Base-by-base conservation (phyloP, 2,888 invertebrate genomes). In the Caenorhabditis sp. region DNA sequence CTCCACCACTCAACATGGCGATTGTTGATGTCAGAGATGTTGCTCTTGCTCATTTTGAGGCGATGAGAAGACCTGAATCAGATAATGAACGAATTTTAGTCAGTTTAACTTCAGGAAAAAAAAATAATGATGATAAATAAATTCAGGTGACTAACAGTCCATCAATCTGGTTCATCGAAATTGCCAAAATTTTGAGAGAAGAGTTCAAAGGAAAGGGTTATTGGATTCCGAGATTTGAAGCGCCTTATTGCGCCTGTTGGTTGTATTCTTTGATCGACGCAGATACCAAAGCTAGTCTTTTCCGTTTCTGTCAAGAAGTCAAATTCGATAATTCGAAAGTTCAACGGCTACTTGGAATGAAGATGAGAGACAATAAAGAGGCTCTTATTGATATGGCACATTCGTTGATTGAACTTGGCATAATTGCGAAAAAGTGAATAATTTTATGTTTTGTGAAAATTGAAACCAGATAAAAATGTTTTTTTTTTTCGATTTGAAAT, bases 11-110 rank as follows among this genome's bases (percentile, higher is more conserved):
- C 49, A 88, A 78, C 65, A 59, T 90, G 76, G 86, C 88, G 12
- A 77, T 90, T 37, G 89, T 89, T 67, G 91, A 91, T 83, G 90
- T 91, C 1, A 83, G 91, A 54, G 90, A 91, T 83, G 90, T 91
- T 1, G 90, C 90, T 21, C 57, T 69, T 17, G 90, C 90, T 1
- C 90, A 90, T 82, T 84, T 90, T 62, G 88, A 89, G 81, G 90
- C 90, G 55, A 89, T 90, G 88, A 57, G 88, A 4, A 71, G 86
- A 43, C 86, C 88, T 6, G 89, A 89, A 70, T 89, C 90, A 43
- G 89, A 88, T 72, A 89, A 89, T 83, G 77, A 88, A 61, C 87
- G 90, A 43, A 89, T 90, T 73, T 66, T 87, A 62, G 76, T 79
- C 67, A 63, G 60, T 19, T 36, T 36, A 36, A 8, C 36, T 5